Base-by-base conservation (phyloP, 2,888 invertebrate genomes). In the Iphiclides podalirius region DNA sequence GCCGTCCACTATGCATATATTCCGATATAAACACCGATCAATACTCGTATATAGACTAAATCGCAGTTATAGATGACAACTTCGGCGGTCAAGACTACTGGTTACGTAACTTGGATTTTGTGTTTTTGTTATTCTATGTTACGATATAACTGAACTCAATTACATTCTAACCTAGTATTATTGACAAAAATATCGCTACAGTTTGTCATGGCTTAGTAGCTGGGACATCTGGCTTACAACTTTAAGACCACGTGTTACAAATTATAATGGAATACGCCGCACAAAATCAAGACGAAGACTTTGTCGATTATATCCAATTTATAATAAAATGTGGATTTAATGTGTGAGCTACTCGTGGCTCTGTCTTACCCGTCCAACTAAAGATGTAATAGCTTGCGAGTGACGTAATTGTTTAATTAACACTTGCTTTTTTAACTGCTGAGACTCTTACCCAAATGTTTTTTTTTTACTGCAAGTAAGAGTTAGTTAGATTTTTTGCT, bases 41-140 rank as follows among this genome's bases (percentile, higher is more conserved):
- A 20, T 20, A 26, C 9, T 8, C 26, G 26, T 26, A 1, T 26
- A 8, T 26, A 4, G 9, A 26, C 6, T 8, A 26, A 3, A 26
- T 8, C 8, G 9, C 2, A 26, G 8, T 9, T 26, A n/a, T n/a
- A n/a, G n/a, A n/a, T n/a, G n/a, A 26, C 20, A 4, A 20, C 7
- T 14, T 1, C 3, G 12, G 20, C 33, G 28, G 16, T 41, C 40
- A 36, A 41, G n/a, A 13, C n/a, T 47, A 35, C 28, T 28, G 13
- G 16, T 41, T 36, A 41, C 35, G 17, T 17, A 35, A 41, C 35
- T 35, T 14, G 16, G 31, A 39, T 33, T 41, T 41, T 17, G 17
- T 20, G 33, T 12, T 34, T 28, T 16, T n/a, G 20, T 20, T 17
- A 41, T 47, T 36, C 12, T 28, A 11, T 35, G 28, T 47, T 47